Conservation (phyloP, 2,113 vertebrate species). For the Corvus moneduloides region DNA sequence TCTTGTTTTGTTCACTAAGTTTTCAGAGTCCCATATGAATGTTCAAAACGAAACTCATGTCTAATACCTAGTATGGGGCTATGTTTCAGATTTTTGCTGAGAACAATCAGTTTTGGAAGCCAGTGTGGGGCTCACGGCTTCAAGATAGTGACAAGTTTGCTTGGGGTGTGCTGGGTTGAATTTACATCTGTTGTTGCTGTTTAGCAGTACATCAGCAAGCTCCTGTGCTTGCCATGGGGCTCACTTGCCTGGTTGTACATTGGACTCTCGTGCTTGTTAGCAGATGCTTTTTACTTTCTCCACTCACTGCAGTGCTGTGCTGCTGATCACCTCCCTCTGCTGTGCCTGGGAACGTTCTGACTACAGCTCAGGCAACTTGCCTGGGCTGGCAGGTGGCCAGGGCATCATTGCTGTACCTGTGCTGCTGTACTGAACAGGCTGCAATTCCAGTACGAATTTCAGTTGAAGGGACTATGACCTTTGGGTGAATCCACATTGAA, state of each 20-base stretch:
- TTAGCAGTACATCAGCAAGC: not conserved
- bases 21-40: not conserved
- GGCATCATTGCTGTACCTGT: fast-evolving
- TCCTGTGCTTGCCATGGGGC: not conserved
- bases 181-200: not conserved
- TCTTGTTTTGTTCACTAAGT: not conserved
- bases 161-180: not conserved
- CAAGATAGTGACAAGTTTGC: not conserved
- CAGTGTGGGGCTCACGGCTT: fast-evolving
- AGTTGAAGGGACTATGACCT: not conserved
- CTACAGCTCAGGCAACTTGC: fast-evolving
- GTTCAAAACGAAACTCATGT: not conserved
- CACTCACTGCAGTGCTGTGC: not conserved
- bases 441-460: not conserved
- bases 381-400: not conserved
- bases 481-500: too few relatives aligned
- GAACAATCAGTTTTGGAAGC: not conserved
- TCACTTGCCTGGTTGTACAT: not conserved
- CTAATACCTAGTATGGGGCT: not conserved
- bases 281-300: not conserved
- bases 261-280: not conserved
- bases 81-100: not conserved
- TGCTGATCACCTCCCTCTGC: not conserved
- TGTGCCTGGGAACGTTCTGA: not conserved
- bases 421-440: not conserved